Evolutionary conservation across 1,140 invertebrate genomes (phyloP).

Genomic region (Tetraneura akinire): DNA sequence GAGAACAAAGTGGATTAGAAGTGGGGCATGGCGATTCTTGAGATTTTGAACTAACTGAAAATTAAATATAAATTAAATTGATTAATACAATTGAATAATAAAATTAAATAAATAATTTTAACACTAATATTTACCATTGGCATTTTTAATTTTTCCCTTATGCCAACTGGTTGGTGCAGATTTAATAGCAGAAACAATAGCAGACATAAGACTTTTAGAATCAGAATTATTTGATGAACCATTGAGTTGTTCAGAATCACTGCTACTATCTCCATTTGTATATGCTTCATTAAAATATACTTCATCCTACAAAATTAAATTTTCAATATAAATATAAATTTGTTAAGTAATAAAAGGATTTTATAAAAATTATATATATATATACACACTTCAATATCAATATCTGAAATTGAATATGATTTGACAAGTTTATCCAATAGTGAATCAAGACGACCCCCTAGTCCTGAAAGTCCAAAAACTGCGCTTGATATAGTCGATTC

Average conservation of each 20-base stretch:
- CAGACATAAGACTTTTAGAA: constrained; percentile 38
- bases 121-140: not conserved
- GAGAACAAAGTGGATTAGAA: not conserved
- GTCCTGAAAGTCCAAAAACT: constrained; percentile 70
- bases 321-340: not conserved
- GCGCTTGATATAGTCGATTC: constrained; percentile 72
- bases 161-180: constrained; percentile 36
- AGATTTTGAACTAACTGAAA: constrained; percentile 7
- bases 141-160: constrained; percentile 32
- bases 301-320: constrained; percentile 22
- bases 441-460: constrained; percentile 69
- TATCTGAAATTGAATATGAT: constrained; percentile 73
- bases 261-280: constrained; percentile 34
- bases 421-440: constrained; percentile 64
- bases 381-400: constrained; percentile 69
- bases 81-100: too few species aligned
- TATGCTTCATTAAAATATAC: constrained; percentile 47
- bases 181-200: constrained; percentile 44
- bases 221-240: constrained; percentile 29
- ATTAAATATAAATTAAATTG: too few species aligned
- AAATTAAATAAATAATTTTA: not conserved
- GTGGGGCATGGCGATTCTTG: constrained; percentile 23
- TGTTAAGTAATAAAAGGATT: not conserved
- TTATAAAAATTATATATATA: too few species aligned
- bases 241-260: constrained; percentile 40